Evolutionary conservation across 2,888 invertebrate genomes (phyloP).

Genomic region (Siphlonurus alternatus): DNA sequence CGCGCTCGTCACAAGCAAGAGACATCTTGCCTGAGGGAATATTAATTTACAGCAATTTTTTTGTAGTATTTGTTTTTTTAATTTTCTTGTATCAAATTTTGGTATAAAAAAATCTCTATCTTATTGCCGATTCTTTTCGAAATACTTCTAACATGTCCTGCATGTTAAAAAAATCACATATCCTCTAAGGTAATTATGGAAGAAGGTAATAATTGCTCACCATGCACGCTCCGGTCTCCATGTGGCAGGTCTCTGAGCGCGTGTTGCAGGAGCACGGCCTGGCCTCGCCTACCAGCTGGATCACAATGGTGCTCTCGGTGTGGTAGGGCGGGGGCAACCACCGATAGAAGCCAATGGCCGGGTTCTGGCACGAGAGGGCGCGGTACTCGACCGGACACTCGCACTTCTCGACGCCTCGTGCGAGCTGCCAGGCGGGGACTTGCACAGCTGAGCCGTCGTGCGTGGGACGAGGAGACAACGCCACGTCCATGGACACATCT

Average conservation of each 20-base stretch:
- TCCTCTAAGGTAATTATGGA: too few relatives aligned
- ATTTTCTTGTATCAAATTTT: too few relatives aligned
- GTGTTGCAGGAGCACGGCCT: constrained; percentile 67
- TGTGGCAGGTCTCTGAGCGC: constrained; percentile 59
- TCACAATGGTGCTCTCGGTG: constrained; percentile 46
- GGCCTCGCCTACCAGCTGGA: constrained; percentile 63
- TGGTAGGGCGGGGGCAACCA: constrained; percentile 41
- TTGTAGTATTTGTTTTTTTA: too few relatives aligned
- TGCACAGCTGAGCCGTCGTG: constrained; percentile 25
- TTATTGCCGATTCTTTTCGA: too few relatives aligned
- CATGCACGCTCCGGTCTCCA: constrained; percentile 68
- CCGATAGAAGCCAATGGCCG: constrained; percentile 63
- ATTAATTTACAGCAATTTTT: too few relatives aligned
- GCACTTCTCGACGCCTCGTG: constrained; percentile 73
- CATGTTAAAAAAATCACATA: too few relatives aligned
- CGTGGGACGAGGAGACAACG: constrained; percentile 33
- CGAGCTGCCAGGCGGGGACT: constrained; percentile 46
- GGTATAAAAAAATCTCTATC: too few relatives aligned
- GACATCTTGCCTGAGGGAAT: too few relatives aligned
- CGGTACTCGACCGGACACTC: constrained; percentile 65
- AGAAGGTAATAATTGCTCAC: too few relatives aligned
- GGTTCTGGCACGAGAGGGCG: constrained; percentile 81
- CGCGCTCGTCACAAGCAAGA: too few relatives aligned
- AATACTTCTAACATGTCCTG: too few relatives aligned
- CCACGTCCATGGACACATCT: constrained; percentile 70